A percentile compares a stretch with the other conserved stretches of the same genome.
Conservation (phyloP, 2,113 vertebrate genomes). For the Nothocercus nigrocapillus region DNA sequence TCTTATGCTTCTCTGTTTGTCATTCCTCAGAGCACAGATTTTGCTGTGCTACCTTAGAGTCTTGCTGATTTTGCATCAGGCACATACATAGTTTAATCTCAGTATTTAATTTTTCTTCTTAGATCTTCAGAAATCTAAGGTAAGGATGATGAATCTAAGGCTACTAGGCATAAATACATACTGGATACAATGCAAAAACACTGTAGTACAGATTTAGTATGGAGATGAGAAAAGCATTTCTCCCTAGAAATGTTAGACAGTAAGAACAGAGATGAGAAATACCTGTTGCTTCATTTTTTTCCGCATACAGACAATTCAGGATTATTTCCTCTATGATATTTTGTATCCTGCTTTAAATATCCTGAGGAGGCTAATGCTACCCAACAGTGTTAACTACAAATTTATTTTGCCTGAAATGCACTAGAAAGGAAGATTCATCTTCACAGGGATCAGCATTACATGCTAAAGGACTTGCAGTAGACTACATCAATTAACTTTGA, state of each 20-base stretch:
- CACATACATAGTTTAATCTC: not conserved
- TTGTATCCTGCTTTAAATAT: constrained; percentile 7
- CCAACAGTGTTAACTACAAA: constrained; percentile 4
- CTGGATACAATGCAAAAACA: not conserved
- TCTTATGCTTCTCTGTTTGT: not conserved
- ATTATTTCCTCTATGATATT: not conserved
- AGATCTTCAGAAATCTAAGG: not conserved
- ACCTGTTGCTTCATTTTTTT: not conserved
- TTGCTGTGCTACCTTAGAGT: not conserved
- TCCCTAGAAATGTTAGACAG: not conserved
- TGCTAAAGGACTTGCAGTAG: not conserved
- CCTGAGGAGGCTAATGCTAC: not conserved
- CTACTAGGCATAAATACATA: not conserved
- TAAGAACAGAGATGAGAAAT: not conserved
- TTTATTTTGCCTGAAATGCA: constrained; percentile 11
- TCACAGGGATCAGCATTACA: not conserved
- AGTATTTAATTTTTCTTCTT: not conserved
- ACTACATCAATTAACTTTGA: not conserved
- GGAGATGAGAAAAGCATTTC: not conserved
- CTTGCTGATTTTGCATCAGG: not conserved
- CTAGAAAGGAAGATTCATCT: not conserved
- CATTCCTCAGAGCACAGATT: not conserved
- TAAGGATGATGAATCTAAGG: not conserved
- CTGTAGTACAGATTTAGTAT: not conserved
- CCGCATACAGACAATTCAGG: not conserved